These are phyloP conservation scores for Hypolimnas misippus DNA, from an alignment of 2,888 invertebrate genomes.

Conservation along the genomic window DNA sequence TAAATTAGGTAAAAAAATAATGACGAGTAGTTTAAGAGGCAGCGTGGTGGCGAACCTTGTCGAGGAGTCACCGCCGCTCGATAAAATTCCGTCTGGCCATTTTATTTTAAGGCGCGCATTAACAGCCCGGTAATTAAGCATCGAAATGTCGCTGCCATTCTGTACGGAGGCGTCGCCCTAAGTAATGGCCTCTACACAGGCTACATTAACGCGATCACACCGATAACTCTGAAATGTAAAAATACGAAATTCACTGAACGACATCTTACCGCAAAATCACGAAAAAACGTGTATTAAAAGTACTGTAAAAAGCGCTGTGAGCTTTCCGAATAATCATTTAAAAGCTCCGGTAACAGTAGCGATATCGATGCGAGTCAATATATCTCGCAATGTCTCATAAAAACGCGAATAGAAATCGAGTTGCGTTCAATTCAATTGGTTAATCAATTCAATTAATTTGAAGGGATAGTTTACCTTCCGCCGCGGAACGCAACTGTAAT, in stretches of 20 bases:
- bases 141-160: slow-evolving; percentile 65
- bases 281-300: not conserved
- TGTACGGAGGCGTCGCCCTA: slow-evolving; percentile 63
- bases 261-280: not conserved
- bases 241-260: slow-evolving; percentile 36
- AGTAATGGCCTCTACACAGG: slow-evolving; percentile 59
- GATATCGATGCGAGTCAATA: slow-evolving; percentile 39
- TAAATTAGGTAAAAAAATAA: slow-evolving; percentile 39
- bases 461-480: slow-evolving; percentile 62
- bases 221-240: slow-evolving; percentile 42
- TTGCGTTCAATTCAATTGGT: slow-evolving; percentile 74
- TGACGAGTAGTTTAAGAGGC: slow-evolving; percentile 47
- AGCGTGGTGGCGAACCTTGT: slow-evolving; percentile 46
- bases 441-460: slow-evolving; percentile 80
- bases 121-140: slow-evolving; percentile 75
- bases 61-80: slow-evolving; percentile 45
- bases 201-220: slow-evolving; percentile 46
- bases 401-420: slow-evolving; percentile 63
- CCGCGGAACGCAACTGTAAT: slow-evolving; percentile 63
- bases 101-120: slow-evolving; percentile 69
- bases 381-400: slow-evolving; percentile 45
- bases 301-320: not conserved
- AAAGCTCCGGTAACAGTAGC: slow-evolving; percentile 36
- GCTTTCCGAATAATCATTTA: slow-evolving; percentile 15
- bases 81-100: slow-evolving; percentile 66